These are phyloP conservation scores for Ctenopoma multispine DNA, from an alignment of 2,797 vertebrate species.

Conservation along the genomic window DNA sequence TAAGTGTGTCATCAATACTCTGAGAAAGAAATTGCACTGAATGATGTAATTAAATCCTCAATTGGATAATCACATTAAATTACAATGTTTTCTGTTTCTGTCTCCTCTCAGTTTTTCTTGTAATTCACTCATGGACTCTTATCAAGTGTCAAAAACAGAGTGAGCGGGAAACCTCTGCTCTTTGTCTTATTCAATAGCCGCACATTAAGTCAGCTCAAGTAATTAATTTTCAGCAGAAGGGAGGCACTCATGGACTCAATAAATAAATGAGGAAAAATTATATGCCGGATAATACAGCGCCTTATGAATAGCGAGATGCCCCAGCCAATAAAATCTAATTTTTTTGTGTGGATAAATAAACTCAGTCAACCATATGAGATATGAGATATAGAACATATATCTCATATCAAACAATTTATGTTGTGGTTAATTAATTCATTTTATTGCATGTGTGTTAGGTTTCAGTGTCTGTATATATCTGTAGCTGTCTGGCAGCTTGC, in stretches of 20 bases:
- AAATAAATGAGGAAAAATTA: constrained; percentile 71
- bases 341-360: constrained; percentile 20
- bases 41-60: constrained; percentile 56
- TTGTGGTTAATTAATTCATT: constrained; percentile 42
- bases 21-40: constrained; percentile 32
- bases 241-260: constrained; percentile 65
- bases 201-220: constrained; percentile 70
- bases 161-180: constrained; percentile 62
- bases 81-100: constrained; percentile 50
- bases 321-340: constrained; percentile 42
- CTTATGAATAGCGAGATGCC: constrained; percentile 53
- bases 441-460: constrained; percentile 19
- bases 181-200: constrained; percentile 73
- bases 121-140: constrained; percentile 56
- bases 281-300: constrained; percentile 43
- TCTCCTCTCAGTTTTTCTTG: constrained; percentile 28
- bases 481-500: constrained; percentile 1
- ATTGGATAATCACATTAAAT: constrained; percentile 63
- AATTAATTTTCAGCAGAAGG: constrained; percentile 73
- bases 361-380: constrained; percentile 1
- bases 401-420: constrained; percentile 38
- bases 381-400: constrained; percentile 39
- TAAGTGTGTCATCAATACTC: constrained; percentile 61
- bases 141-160: constrained; percentile 67
- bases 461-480: constrained; percentile 14